Conservation (phyloP, 2,797 vertebrate species). For the Notolepis coatsorum region DNA sequence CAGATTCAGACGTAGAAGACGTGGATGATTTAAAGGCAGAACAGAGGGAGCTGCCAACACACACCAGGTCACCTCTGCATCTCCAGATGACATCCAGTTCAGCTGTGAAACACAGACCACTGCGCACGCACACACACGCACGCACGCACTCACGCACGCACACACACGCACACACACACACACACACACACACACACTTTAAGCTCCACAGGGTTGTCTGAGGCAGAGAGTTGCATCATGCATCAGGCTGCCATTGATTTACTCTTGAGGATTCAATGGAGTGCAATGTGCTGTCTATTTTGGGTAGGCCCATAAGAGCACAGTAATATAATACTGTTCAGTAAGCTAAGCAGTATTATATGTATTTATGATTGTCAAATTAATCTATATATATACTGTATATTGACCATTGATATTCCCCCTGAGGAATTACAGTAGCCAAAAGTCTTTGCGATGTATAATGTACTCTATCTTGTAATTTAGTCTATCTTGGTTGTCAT, state of each 20-base stretch:
- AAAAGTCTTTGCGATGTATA: not conserved
- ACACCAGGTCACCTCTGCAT: not conserved
- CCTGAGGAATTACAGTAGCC: not conserved
- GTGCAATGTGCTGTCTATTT: not conserved
- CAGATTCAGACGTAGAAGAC: not conserved
- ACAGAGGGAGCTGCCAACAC: not conserved
- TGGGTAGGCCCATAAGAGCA: not conserved
- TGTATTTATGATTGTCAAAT: too few relatives aligned
- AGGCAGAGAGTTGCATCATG: slow-evolving; percentile 5
- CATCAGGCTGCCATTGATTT: not conserved
- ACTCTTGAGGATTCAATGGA: not conserved
- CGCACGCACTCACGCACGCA: not conserved
- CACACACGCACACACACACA: not conserved
- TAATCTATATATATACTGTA: too few relatives aligned
- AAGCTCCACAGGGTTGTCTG: not conserved
- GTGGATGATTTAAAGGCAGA: slow-evolving; percentile 1
- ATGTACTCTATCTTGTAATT: not conserved
- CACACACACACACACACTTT: not conserved
- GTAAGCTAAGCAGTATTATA: too few relatives aligned
- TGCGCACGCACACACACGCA: not conserved
- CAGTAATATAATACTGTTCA: too few relatives aligned
- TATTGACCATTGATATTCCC: slow-evolving; percentile 4
- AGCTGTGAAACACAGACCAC: not conserved
- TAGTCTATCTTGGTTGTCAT: not conserved
- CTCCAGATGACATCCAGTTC: not conserved